Evolutionary conservation across 2,113 vertebrate genomes (phyloP).

Genomic region (Psophia crepitans): DNA sequence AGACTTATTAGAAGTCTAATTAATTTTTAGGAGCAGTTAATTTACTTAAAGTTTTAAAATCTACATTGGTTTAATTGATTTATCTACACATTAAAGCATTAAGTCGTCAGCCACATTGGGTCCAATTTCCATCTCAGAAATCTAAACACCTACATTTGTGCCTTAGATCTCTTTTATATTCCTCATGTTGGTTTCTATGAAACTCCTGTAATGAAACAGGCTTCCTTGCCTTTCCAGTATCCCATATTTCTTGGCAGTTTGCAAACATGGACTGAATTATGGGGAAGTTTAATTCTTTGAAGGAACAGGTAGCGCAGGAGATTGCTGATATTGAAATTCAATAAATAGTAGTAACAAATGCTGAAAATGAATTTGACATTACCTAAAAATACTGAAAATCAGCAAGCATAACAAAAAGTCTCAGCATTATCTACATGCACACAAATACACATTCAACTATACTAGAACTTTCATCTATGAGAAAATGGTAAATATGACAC

Average conservation of each 20-base stretch:
- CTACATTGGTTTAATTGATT: not conserved
- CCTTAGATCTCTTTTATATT: not conserved
- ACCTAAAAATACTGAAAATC: not conserved
- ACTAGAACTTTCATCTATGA: not conserved
- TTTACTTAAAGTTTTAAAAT: not conserved
- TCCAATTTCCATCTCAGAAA: not conserved
- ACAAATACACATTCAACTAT: not conserved
- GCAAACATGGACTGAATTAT: not conserved
- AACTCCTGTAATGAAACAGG: not conserved
- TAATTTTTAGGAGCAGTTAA: not conserved
- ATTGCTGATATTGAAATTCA: not conserved
- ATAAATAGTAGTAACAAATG: not conserved
- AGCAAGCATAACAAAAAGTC: not conserved
- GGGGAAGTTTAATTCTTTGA: not conserved
- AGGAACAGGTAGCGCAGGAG: not conserved
- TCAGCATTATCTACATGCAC: not conserved
- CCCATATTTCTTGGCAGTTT: not conserved
- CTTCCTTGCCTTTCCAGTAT: not conserved
- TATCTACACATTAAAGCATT: not conserved
- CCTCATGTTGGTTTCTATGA: not conserved
- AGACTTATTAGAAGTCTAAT: not conserved
- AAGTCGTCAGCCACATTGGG: not conserved
- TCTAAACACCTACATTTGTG: not conserved
- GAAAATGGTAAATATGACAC: not conserved
- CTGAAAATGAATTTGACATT: not conserved